Conservation (phyloP, 2,888 invertebrate species). For the Protula sp. region DNA sequence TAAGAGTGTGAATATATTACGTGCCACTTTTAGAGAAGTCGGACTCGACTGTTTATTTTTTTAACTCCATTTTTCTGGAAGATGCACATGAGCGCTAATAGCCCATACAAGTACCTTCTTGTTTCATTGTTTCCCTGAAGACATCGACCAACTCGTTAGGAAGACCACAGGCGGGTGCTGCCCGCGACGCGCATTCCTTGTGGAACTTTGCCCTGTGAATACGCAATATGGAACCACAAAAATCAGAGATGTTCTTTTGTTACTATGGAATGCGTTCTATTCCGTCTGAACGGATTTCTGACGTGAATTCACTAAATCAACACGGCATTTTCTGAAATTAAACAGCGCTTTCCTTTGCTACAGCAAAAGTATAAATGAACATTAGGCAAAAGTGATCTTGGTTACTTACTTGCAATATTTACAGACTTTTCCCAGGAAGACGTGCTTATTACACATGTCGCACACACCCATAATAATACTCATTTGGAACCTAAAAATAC, state of each 20-base stretch:
- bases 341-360: neutral
- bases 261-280: too few relatives aligned
- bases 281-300: neutral
- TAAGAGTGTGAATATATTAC: too few relatives aligned
- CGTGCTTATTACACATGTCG: constrained; percentile 43
- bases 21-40: too few relatives aligned
- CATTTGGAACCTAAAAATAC: constrained; percentile 31
- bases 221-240: neutral
- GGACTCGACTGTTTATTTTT: too few relatives aligned
- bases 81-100: too few relatives aligned
- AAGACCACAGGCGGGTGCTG: constrained; percentile 83
- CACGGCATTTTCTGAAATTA: neutral
- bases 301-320: neutral
- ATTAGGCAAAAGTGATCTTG: neutral
- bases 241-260: neutral
- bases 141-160: constrained; percentile 79
- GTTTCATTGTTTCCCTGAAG: constrained; percentile 56
- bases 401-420: constrained; percentile 28
- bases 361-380: neutral
- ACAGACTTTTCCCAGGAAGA: constrained; percentile 29
- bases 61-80: too few relatives aligned
- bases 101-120: too few relatives aligned
- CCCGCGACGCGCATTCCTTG: constrained; percentile 79
- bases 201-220: constrained; percentile 50
- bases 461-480: constrained; percentile 39